phyloP scores from a whole-genome alignment of 64 coral and sea anemone species.

The Actinia equina region DNA sequence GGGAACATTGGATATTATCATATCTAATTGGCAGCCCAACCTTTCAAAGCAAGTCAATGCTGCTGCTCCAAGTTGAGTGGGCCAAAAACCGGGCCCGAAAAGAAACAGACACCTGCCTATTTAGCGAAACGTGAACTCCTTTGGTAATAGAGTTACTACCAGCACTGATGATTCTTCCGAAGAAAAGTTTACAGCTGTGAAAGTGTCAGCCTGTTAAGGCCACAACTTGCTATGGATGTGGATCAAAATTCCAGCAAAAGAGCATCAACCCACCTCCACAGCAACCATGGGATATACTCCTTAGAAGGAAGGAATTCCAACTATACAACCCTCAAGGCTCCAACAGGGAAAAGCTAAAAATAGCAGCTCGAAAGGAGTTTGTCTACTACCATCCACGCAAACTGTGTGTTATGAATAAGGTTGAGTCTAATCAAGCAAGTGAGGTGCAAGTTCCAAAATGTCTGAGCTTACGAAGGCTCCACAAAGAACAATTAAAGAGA shows the following conservation, averaged over 20 bases:
- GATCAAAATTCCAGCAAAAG: too few species aligned
- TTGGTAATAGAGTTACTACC: neutral
- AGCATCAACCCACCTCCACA: too few species aligned
- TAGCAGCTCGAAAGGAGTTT: conserved; percentile 20
- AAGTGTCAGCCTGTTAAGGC: neutral
- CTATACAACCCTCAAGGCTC: too few species aligned
- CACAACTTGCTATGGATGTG: too few species aligned
- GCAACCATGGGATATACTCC: too few species aligned
- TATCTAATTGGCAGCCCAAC: conserved; percentile 29
- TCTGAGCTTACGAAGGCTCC: conserved; percentile 29
- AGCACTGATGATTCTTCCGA: neutral
- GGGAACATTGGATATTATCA: conserved; percentile 7
- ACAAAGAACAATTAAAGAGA: conserved; percentile 6
- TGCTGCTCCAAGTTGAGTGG: conserved; percentile 4
- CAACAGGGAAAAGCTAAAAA: too few species aligned
- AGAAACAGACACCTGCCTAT: conserved; percentile 5
- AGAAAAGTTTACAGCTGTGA: neutral
- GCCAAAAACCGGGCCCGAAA: conserved; percentile 17
- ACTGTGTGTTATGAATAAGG: conserved; percentile 30
- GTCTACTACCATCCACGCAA: conserved; percentile 42
- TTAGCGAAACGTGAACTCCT: neutral
- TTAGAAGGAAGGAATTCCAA: too few species aligned
- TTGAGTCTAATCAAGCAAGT: conserved; percentile 25
- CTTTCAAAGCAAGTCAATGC: conserved; percentile 15
- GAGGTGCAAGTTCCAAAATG: conserved; percentile 24